Evolutionary conservation across 2,113 vertebrate genomes (phyloP), one percentile per base, ranked within the genome.

Genomic region (Ameiurus melas): DNA sequence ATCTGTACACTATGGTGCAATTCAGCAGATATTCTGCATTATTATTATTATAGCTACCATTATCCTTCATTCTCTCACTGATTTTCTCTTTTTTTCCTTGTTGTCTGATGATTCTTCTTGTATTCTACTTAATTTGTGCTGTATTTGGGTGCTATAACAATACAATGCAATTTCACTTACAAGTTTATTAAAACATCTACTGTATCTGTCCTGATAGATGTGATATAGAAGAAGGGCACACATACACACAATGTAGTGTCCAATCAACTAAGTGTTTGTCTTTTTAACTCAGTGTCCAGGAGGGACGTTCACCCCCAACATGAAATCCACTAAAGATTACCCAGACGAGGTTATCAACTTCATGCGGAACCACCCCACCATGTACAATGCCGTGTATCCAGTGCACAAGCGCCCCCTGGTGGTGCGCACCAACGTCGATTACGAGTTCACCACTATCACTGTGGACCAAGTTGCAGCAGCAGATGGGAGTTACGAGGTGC

Each of bases 281-380:
- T 36, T 64, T 17, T 90, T 5, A 73, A 83, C 66, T 16, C 93
- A 99, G 98, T 99, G 98, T 94, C 98, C 98, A 0, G 98, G 98
- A 7, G 98, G 98, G 14, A 99, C 98, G 27, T 99, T 99, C 93
- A 99, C 98, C 0, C 98, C 98, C 0, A 99, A 97, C 89, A 98
- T 99, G 97, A 98, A 99, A 93, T 99, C 98, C 0, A 99, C 98
- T 85, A 99, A 99, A 92, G 98, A 99, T 94, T 99, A 99, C 81
- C 98, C 98, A 0, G 98, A 99, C 0, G 98, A 99, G 91, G 98
- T 99, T 71, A 99, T 99, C 94, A 99, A 98, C 96, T 99, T 99
- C 95, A 99, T 99, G 98, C 96, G 98, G 4, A 93, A 97, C 1
- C 98, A 99, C 93, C 98, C 98, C 0, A 97, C 98, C 93, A 99